Conservation (phyloP, 2,888 invertebrate species). For the Branchipolynoe longqiensis region DNA sequence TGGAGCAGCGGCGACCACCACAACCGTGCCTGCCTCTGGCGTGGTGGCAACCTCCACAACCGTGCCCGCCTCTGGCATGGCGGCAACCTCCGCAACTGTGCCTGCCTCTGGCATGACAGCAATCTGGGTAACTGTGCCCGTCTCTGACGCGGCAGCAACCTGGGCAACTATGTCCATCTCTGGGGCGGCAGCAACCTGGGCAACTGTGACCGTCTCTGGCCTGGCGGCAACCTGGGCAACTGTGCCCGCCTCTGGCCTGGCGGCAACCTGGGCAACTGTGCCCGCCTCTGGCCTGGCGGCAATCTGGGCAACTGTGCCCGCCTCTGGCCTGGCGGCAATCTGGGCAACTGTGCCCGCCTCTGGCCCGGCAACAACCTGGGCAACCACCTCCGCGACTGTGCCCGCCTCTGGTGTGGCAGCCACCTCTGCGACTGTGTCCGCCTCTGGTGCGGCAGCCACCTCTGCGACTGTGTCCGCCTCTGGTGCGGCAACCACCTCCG, state of each 20-base stretch:
- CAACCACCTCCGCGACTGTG: not conserved
- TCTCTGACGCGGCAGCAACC: slow-evolving; percentile 17
- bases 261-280: too few species aligned
- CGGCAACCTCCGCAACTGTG: not conserved
- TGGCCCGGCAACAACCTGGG: not conserved
- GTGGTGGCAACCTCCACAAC: not conserved
- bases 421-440: not conserved
- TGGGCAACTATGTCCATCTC: too few species aligned
- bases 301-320: not conserved
- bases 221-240: too few species aligned
- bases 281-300: not conserved
- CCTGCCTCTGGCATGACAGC: not conserved
- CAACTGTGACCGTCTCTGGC: too few species aligned
- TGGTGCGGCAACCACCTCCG: not conserved
- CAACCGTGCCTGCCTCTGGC: not conserved
- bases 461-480: not conserved
- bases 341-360: not conserved
- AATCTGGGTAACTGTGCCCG: too few species aligned
- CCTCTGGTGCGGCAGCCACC: not conserved
- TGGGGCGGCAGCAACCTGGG: too few species aligned
- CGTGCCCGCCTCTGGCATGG: not conserved
- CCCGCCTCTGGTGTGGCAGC: not conserved
- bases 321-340: not conserved
- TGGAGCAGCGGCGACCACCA: not conserved
- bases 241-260: too few species aligned